Conservation (phyloP, 2,797 vertebrate species). For the Peromyscus eremicus region DNA sequence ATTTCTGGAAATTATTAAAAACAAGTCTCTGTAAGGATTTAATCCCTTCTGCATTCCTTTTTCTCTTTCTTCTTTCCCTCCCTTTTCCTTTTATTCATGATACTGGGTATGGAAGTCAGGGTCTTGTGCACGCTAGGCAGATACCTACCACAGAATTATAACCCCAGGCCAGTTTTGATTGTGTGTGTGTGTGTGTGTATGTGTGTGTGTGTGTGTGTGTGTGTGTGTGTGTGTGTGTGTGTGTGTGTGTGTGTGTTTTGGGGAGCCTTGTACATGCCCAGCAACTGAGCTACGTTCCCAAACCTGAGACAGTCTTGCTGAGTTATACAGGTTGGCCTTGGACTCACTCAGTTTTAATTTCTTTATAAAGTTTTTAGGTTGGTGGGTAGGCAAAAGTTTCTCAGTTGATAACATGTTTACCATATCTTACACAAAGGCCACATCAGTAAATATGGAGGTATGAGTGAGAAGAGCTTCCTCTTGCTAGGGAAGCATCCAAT, state of each 20-base stretch:
- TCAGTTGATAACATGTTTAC: not conserved
- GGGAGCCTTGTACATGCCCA: not conserved
- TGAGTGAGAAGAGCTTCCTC: not conserved
- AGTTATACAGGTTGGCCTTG: not conserved
- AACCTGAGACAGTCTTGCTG: not conserved
- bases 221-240: not conserved
- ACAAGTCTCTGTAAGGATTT: not conserved
- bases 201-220: not conserved
- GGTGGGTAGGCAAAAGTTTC: not conserved
- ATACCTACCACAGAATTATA: not conserved
- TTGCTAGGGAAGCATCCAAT: not conserved
- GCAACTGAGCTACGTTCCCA: not conserved
- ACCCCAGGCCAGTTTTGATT: not conserved
- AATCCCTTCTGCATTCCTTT: not conserved
- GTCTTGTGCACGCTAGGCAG: not conserved
- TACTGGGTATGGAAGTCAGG: not conserved
- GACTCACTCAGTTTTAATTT: not conserved
- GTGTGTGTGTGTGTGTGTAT: not conserved
- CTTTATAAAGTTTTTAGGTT: not conserved
- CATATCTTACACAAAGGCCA: not conserved
- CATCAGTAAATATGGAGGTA: not conserved
- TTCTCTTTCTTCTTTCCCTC: not conserved
- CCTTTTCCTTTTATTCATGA: not conserved
- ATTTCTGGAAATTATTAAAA: constrained; percentile 35
- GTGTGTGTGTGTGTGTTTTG: not conserved